phyloP scores from a whole-genome alignment of 2,888 invertebrate genomes.

The Phengaris alcon region DNA sequence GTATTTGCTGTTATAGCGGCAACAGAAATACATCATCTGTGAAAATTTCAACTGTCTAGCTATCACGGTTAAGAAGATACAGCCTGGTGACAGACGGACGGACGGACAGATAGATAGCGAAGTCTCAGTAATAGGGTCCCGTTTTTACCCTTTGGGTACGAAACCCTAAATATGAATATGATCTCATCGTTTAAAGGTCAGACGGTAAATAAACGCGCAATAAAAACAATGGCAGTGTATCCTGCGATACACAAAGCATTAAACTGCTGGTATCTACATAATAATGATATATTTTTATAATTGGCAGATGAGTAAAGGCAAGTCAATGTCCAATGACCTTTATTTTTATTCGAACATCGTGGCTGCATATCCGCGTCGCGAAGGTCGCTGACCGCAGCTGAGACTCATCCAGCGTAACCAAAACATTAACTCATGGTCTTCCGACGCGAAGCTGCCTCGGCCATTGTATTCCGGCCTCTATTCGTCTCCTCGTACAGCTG shows the following conservation, averaged over 20 bases:
- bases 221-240: not conserved
- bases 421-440: conserved; percentile 40
- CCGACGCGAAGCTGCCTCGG: conserved; percentile 4
- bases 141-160: too few species aligned
- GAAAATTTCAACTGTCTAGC: too few species aligned
- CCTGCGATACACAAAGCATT: not conserved
- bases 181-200: conserved; percentile 24
- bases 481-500: conserved; percentile 1
- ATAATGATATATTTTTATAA: not conserved
- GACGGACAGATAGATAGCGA: too few species aligned
- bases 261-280: not conserved
- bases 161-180: not conserved
- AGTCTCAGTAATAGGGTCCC: too few species aligned
- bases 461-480: conserved; percentile 21
- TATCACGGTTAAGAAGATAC: too few species aligned
- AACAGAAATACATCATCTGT: too few species aligned
- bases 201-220: not conserved
- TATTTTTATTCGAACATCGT: conserved; percentile 26
- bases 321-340: conserved; percentile 22
- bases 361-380: conserved; percentile 52
- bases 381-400: conserved; percentile 69
- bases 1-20: too few species aligned
- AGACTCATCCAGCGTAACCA: conserved; percentile 67
- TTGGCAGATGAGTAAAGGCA: conserved; percentile 14
- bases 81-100: too few species aligned